Evolutionary conservation across 2,888 invertebrate genomes (phyloP).

Genomic region (Amphipyra tragopoginis): DNA sequence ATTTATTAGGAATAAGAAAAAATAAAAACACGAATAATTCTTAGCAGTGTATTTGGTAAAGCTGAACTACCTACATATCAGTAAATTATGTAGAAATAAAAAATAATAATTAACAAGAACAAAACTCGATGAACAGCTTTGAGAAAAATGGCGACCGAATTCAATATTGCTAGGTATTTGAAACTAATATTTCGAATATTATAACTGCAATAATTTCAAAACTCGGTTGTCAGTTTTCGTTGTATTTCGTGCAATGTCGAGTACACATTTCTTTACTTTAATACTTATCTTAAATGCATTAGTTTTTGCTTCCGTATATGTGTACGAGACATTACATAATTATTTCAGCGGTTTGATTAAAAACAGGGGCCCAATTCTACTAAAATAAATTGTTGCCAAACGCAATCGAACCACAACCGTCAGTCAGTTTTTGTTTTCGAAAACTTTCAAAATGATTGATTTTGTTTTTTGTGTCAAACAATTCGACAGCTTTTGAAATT

Average conservation of each 20-base stretch:
- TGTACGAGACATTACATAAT: constrained; percentile 2
- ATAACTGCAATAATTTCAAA: not conserved
- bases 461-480: too few species aligned
- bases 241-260: not conserved
- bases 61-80: constrained; percentile 52
- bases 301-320: too few species aligned
- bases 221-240: constrained; percentile 2
- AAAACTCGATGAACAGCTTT: constrained; percentile 21
- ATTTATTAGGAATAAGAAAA: too few species aligned
- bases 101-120: constrained; percentile 40
- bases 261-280: constrained; percentile 12
- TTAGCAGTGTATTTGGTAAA: constrained; percentile 58
- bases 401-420: too few species aligned
- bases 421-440: too few species aligned
- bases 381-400: too few species aligned
- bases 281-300: constrained; percentile 42
- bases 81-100: constrained; percentile 41
- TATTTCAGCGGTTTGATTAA: not conserved
- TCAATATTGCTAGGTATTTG: not conserved
- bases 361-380: too few species aligned
- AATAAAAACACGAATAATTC: constrained; percentile 19
- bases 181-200: constrained; percentile 21
- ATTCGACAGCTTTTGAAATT: too few species aligned
- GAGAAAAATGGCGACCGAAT: not conserved
- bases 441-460: too few species aligned